A percentile compares a stretch with the other conserved stretches of the same genome.
Conservation (phyloP, 2,797 vertebrate genomes). For the Amazonetta brasiliensis region DNA sequence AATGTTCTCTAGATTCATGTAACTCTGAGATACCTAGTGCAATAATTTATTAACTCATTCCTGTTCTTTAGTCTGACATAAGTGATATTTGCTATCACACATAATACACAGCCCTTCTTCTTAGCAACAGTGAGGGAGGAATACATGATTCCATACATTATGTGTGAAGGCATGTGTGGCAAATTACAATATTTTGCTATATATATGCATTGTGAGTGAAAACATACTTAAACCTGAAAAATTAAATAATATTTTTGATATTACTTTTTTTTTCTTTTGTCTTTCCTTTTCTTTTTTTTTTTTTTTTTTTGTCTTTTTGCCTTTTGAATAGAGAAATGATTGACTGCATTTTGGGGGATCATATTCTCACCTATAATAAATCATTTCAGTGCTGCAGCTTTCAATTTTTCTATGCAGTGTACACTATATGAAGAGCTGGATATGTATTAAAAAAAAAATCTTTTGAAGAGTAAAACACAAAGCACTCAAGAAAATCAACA, state of each 20-base stretch:
- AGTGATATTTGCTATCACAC: background rate
- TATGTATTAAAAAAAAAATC: background rate
- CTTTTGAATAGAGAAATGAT: background rate
- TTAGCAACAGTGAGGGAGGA: rapidly evolving
- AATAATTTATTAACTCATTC: background rate
- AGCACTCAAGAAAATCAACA: background rate
- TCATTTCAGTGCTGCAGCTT: background rate
- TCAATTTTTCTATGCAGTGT: background rate
- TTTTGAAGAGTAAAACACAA: background rate
- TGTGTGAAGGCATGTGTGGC: background rate
- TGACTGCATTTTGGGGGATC: background rate
- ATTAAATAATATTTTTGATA: background rate
- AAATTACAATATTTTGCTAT: background rate
- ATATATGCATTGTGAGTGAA: background rate
- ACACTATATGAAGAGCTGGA: background rate
- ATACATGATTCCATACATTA: background rate
- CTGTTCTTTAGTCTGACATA: background rate
- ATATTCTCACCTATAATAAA: background rate
- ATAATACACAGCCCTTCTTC: background rate
- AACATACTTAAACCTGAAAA: background rate
- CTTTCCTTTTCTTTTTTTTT: background rate
- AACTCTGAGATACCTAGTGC: background rate
- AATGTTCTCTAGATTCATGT: background rate
- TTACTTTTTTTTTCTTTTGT: background rate
- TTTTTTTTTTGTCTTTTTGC: background rate